A percentile compares a stretch with the other conserved stretches of the same genome.
Conservation (phyloP, 2,113 vertebrate genomes). For the Ctenomys sociabilis region DNA sequence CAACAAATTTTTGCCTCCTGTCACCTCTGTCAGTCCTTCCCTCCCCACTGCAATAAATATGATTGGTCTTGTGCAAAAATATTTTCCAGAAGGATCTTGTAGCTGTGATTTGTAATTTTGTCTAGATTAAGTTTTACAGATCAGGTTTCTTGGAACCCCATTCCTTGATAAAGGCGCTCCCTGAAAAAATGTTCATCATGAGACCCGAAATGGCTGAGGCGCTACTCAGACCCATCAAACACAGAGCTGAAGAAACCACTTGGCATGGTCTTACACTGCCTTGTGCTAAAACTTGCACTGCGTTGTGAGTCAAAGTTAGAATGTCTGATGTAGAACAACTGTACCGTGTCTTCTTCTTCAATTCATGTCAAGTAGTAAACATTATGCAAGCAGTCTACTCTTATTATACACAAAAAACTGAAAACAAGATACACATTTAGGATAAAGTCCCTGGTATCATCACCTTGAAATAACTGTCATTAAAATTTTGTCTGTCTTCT, state of each 20-base stretch:
- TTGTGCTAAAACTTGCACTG: constrained; percentile 1
- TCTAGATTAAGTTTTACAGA: constrained; percentile 47
- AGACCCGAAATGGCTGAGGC: not conserved
- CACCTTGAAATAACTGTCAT: constrained; percentile 9
- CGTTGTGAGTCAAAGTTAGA: not conserved
- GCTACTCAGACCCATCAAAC: not conserved
- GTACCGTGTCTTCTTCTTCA: not conserved
- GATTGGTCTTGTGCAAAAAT: not conserved
- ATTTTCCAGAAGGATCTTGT: constrained; percentile 37
- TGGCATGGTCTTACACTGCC: not conserved
- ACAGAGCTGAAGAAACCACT: not conserved
- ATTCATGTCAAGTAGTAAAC: constrained; percentile 35
- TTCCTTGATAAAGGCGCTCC: not conserved
- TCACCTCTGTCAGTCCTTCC: not conserved
- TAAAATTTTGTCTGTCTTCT: not conserved
- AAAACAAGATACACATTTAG: constrained; percentile 12
- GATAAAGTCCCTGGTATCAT: not conserved
- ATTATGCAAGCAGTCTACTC: not conserved
- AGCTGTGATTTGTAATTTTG: constrained; percentile 51
- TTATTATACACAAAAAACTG: not conserved
- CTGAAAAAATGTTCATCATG: not conserved
- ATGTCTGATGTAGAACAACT: not conserved
- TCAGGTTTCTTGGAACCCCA: not conserved
- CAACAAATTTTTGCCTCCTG: not conserved
- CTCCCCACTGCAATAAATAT: not conserved